phyloP scores from a whole-genome alignment of 1,140 invertebrate genomes.

The Platyscapa corneri region DNA sequence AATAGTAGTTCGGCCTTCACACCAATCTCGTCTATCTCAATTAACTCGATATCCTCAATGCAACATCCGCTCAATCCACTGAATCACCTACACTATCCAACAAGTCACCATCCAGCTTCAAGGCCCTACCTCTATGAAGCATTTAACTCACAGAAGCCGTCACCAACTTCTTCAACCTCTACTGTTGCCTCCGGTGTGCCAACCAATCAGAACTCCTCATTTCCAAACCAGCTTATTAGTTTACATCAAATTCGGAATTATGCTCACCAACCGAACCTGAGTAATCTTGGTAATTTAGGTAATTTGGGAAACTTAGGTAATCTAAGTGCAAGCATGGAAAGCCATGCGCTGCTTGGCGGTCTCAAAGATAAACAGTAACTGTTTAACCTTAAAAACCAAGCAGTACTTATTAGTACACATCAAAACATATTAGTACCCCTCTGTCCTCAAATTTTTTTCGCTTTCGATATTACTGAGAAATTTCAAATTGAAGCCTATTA shows the following conservation, averaged over 20 bases:
- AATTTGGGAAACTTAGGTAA: slow-evolving; percentile 71
- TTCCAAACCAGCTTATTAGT: slow-evolving; percentile 96
- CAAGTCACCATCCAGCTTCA: slow-evolving; percentile 79
- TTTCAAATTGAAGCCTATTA: not conserved
- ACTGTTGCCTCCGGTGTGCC: slow-evolving; percentile 65
- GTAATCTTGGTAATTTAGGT: slow-evolving; percentile 69
- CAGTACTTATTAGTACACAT: not conserved
- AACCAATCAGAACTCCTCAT: slow-evolving; percentile 78
- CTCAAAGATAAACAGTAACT: slow-evolving; percentile 65
- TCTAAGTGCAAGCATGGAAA: slow-evolving; percentile 70
- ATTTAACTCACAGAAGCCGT: slow-evolving; percentile 81
- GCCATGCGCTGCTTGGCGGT: slow-evolving; percentile 68
- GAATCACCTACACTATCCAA: slow-evolving; percentile 77
- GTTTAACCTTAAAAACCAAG: not conserved
- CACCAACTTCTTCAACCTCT: slow-evolving; percentile 65
- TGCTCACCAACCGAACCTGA: slow-evolving; percentile 88
- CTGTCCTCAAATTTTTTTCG: not conserved
- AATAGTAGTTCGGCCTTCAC: slow-evolving; percentile 91
- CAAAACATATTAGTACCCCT: not conserved
- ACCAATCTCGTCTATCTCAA: slow-evolving; percentile 88
- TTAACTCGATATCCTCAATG: slow-evolving; percentile 77
- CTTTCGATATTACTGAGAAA: not conserved
- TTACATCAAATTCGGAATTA: slow-evolving; percentile 97
- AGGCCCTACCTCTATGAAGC: slow-evolving; percentile 95
- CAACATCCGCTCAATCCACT: slow-evolving; percentile 78